Evolutionary conservation across 2,797 vertebrate genomes (phyloP).

Genomic region (Chaetodon trifasciatus): DNA sequence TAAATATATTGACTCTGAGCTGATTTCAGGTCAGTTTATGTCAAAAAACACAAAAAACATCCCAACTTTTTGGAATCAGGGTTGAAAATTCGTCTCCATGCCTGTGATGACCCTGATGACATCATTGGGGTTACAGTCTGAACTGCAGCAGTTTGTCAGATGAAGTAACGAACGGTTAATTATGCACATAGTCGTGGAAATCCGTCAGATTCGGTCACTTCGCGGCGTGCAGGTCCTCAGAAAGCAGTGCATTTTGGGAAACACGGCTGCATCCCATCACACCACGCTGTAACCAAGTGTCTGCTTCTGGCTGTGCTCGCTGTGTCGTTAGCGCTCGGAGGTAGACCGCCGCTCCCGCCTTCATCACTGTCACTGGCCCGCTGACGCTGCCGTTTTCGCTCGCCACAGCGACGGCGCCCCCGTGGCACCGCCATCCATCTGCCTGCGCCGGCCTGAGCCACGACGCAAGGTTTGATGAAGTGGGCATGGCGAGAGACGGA

Average conservation of each 20-base stretch:
- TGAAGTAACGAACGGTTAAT: background rate
- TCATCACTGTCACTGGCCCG: constrained; percentile 83
- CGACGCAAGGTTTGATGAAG: constrained; percentile 72
- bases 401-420: constrained; percentile 65
- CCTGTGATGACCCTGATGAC: too few species aligned
- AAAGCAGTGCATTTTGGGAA: constrained; percentile 71
- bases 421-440: constrained; percentile 79
- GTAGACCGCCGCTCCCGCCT: constrained; percentile 71
- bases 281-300: constrained; percentile 54
- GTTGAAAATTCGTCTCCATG: too few species aligned
- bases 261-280: constrained; percentile 41
- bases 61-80: too few species aligned
- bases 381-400: constrained; percentile 75
- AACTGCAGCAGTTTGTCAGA: background rate
- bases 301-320: constrained; percentile 73
- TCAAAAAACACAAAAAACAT: too few species aligned
- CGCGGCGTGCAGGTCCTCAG: background rate
- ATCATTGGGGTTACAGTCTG: background rate
- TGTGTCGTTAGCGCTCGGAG: constrained; percentile 63
- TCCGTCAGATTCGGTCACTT: background rate
- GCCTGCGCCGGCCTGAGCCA: constrained; percentile 65
- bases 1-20: too few species aligned
- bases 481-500: constrained; percentile 54
- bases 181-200: background rate
- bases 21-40: too few species aligned